Percentiles rank a stretch among this genome's conserved stretches.
phyloP scores from a whole-genome alignment of 2,797 vertebrate species.

The Melanotaenia nigrans region DNA sequence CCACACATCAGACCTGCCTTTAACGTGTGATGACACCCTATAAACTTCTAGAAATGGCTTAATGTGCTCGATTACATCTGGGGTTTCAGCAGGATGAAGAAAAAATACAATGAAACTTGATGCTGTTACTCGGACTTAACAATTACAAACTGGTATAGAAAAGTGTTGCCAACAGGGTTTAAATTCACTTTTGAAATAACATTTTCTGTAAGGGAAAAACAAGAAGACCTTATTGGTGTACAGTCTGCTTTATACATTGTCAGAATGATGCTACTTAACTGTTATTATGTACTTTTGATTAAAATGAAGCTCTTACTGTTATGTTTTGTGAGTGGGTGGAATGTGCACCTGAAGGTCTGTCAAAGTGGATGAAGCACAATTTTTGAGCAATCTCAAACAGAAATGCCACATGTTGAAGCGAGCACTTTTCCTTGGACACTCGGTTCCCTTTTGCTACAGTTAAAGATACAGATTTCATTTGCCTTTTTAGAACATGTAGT shows the following conservation, averaged over 20 bases:
- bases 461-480: conserved; percentile 50
- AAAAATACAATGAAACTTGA: background rate
- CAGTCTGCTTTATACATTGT: conserved; percentile 82
- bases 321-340: conserved; percentile 79
- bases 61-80: conserved; percentile 19
- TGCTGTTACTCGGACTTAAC: conserved; percentile 2
- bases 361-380: conserved; percentile 75
- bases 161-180: conserved; percentile 71
- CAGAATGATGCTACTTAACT: conserved; percentile 36
- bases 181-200: conserved; percentile 41
- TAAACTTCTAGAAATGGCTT: conserved; percentile 41
- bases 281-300: conserved; percentile 55
- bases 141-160: conserved; percentile 70
- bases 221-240: conserved; percentile 76
- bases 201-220: conserved; percentile 81
- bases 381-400: conserved; percentile 61
- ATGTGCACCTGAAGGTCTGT: conserved; percentile 55
- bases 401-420: conserved; percentile 57
- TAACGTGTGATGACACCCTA: conserved; percentile 21
- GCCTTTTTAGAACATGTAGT: conserved; percentile 37
- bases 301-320: conserved; percentile 70
- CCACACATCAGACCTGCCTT: conserved; percentile 74
- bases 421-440: conserved; percentile 71
- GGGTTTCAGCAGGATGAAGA: conserved; percentile 6
- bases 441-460: conserved; percentile 48